Percentiles rank a stretch among this genome's conserved stretches.
Evolutionary conservation across 2,888 invertebrate genomes (phyloP).

Genomic region (Synanthedon tipuliformis): DNA sequence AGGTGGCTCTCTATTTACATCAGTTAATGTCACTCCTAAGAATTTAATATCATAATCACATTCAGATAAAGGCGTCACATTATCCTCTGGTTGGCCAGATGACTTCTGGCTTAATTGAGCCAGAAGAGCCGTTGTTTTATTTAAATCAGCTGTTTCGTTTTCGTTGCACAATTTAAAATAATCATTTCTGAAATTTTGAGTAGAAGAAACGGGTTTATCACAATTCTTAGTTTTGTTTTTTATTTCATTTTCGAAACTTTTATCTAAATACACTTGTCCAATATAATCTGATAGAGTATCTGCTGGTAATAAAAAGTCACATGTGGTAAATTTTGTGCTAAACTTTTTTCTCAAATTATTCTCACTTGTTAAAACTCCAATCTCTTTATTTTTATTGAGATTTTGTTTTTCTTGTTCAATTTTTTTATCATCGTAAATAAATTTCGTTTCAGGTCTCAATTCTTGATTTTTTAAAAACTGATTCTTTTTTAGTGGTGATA

Average conservation of each 20-base stretch:
- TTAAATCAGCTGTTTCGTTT: neutral
- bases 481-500: slow-evolving; percentile 10
- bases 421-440: slow-evolving; percentile 2
- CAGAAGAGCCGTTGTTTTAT: slow-evolving; percentile 1
- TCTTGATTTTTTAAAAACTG: slow-evolving; percentile 13
- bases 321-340: neutral
- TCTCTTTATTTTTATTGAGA: neutral
- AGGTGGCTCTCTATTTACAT: slow-evolving; percentile 9
- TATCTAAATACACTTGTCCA: slow-evolving; percentile 41
- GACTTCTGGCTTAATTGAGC: neutral
- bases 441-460: neutral
- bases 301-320: neutral
- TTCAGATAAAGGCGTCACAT: slow-evolving; percentile 14
- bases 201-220: neutral
- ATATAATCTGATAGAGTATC: slow-evolving; percentile 42
- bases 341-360: neutral
- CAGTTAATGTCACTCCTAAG: slow-evolving; percentile 48
- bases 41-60: slow-evolving; percentile 41
- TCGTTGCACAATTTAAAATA: slow-evolving; percentile 1
- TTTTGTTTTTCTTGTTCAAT: slow-evolving; percentile 6
- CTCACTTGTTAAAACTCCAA: neutral
- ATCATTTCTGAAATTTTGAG: neutral
- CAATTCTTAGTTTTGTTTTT: slow-evolving; percentile 12
- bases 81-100: slow-evolving; percentile 1
- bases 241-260: slow-evolving; percentile 32